Base-by-base conservation (phyloP, 2,113 vertebrate genomes). In the Girardinichthys multiradiatus region DNA sequence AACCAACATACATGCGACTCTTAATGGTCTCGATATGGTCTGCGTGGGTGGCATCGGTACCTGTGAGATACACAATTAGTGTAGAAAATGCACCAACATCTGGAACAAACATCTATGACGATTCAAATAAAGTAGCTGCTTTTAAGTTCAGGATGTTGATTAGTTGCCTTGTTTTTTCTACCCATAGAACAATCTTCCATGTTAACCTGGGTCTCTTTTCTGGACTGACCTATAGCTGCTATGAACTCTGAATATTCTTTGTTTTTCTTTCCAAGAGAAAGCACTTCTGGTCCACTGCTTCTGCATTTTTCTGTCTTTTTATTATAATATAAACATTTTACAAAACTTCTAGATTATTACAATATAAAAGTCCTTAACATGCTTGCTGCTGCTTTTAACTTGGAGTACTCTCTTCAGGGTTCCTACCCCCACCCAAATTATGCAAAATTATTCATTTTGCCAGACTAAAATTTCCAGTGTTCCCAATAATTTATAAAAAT, bases 11-110 rank as follows among this genome's bases (percentile, higher is more conserved):
- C 97, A 95, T 97, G 68, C 98, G 95, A 0, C 94, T 95, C 90
- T 99, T 99, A 82, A 99, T 98, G 0, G 97, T 99, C 92, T 99
- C 98, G 0, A 99, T 99, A 91, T 99, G 98, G 0, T 99, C 98
- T 0, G 98, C 98, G 0, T 99, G 98, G 24, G 98, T 99, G 64
- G 98, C 98, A 0, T 99, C 98, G 0, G 98, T 99, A 45, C 98
- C 98, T 99, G 91, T 3, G 87, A 77, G 0, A 64, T 12, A 64
- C 27, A 69, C 33, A 69, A 33, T 67, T 24, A 21, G 45, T 51
- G 21, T 37, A 71, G 4, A 11, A 64, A 27, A 61, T 54, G 21
- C 3, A 24, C 51, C 28, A 35, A 1, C 10, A 7, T 7, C 19
- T 45, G 2, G 19, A 42, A 54, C 14, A 70, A 68, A 66, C 17